These are phyloP conservation scores for Bombus confusus DNA, from an alignment of 1,140 invertebrate species.

Conservation along the genomic window DNA sequence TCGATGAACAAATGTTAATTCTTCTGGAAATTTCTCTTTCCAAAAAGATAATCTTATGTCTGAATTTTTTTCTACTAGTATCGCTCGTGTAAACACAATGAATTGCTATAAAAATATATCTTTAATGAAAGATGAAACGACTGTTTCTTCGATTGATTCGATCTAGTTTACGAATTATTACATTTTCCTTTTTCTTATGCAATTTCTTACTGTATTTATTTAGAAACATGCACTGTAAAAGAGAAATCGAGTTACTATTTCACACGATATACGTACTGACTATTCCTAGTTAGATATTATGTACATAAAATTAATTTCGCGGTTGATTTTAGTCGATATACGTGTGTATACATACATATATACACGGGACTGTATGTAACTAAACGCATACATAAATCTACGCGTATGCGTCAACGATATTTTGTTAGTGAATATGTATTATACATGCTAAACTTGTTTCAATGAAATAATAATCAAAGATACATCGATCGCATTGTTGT, in stretches of 20 bases:
- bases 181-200: background rate
- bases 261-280: background rate
- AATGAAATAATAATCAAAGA: background rate
- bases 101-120: slow-evolving; percentile 72
- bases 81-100: slow-evolving; percentile 63
- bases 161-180: slow-evolving; percentile 39
- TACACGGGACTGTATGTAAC: background rate
- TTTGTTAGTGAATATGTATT: background rate
- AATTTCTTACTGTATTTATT: background rate
- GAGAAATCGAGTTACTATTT: background rate
- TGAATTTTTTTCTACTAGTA: slow-evolving; percentile 48
- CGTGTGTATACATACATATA: background rate
- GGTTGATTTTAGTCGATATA: background rate
- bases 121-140: slow-evolving; percentile 65
- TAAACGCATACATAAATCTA: background rate
- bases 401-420: background rate
- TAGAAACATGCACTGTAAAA: background rate
- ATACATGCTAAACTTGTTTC: background rate
- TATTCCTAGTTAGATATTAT: background rate
- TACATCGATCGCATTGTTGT: background rate
- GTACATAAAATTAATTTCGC: background rate
- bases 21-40: slow-evolving; percentile 35
- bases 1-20: slow-evolving; percentile 35
- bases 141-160: slow-evolving; percentile 39
- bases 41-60: slow-evolving; percentile 27